Percentiles rank a stretch among this genome's conserved stretches.
phyloP scores from a whole-genome alignment of 1,140 invertebrate species.

The Zaprionus tsacasi region DNA sequence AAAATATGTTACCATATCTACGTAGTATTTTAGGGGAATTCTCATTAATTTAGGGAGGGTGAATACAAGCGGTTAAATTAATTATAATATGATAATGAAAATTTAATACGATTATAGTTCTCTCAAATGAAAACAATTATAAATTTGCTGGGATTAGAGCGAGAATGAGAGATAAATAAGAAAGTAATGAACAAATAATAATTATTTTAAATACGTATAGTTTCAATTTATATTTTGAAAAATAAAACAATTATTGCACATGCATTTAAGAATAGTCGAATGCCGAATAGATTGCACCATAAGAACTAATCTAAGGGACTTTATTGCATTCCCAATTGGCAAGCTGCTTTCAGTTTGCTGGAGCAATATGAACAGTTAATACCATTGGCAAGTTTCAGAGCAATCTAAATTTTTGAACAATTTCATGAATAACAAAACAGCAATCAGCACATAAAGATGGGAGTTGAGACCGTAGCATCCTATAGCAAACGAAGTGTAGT shows the following conservation, averaged over 20 bases:
- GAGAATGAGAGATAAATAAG: neutral
- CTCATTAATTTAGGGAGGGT: slow-evolving; percentile 2
- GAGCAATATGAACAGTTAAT: slow-evolving; percentile 4
- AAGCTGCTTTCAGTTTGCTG: neutral
- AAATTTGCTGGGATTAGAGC: neutral
- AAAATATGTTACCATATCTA: slow-evolving; percentile 31
- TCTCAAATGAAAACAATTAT: neutral
- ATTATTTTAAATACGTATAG: no score
- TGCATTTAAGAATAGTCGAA: no score
- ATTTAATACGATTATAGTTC: neutral
- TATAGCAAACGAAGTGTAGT: slow-evolving; percentile 42
- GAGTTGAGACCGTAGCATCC: neutral
- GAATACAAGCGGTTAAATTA: neutral
- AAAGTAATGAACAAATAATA: neutral
- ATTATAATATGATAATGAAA: slow-evolving; percentile 17
- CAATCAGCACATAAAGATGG: slow-evolving; percentile 54
- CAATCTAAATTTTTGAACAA: slow-evolving; percentile 74
- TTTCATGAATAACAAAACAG: slow-evolving; percentile 75
- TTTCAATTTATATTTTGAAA: no score
- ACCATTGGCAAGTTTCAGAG: slow-evolving; percentile 43
- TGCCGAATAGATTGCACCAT: no score
- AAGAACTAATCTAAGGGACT: neutral
- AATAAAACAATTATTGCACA: no score
- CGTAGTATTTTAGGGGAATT: slow-evolving; percentile 36
- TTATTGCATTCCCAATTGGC: neutral